A percentile compares a stretch with the other conserved stretches of the same genome.
Conservation (phyloP, 2,888 invertebrate genomes). For the Nezara viridula region DNA sequence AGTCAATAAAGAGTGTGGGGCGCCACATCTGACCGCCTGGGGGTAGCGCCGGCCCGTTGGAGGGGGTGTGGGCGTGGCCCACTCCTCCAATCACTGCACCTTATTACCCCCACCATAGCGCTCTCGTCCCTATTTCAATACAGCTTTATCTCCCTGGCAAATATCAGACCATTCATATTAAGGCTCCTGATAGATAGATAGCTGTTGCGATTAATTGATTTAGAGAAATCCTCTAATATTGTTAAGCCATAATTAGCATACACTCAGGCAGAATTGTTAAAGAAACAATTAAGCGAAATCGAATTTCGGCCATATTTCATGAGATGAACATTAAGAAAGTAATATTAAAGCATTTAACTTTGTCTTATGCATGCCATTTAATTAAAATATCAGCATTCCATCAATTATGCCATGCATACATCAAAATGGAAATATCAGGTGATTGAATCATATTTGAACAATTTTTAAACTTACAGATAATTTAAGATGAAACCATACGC, state of each 20-base stretch:
- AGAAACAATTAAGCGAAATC: neutral
- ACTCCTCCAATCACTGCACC: conserved; percentile 63
- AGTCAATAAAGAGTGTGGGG: conserved; percentile 27
- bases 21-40: conserved; percentile 39
- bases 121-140: conserved; percentile 49
- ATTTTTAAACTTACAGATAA: neutral
- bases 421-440: neutral
- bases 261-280: neutral
- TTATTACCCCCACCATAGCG: conserved; percentile 53
- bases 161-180: conserved; percentile 7
- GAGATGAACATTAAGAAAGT: no score
- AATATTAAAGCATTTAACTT: no score
- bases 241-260: neutral
- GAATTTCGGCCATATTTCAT: neutral
- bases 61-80: conserved; percentile 65
- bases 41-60: conserved; percentile 64
- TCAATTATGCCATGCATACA: neutral
- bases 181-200: neutral
- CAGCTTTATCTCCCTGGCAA: conserved; percentile 10
- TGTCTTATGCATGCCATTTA: no score
- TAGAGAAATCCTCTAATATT: neutral
- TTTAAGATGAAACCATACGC: neutral
- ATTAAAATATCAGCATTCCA: neutral
- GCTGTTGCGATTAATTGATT: neutral
- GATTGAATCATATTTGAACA: neutral